Evolutionary conservation across 2,888 invertebrate species (phyloP).

Genomic region (Clivina fossor): DNA sequence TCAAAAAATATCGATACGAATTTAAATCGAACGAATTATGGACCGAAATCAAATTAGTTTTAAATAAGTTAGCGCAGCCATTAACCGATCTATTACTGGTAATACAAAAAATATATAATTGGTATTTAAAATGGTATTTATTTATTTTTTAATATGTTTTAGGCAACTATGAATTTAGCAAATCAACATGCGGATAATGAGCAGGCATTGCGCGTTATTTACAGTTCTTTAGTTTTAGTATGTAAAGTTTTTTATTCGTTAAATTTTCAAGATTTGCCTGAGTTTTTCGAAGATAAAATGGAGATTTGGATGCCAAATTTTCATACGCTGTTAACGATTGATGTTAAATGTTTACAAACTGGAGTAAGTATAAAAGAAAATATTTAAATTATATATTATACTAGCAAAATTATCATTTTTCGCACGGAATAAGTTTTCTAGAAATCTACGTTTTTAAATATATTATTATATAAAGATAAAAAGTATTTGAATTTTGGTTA

Average conservation of each 20-base stretch:
- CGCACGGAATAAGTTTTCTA: conserved; percentile 7
- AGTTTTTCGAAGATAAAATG: conserved; percentile 99
- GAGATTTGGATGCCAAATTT: conserved; percentile 92
- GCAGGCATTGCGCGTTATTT: conserved; percentile 82
- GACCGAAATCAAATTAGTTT: conserved; percentile 95
- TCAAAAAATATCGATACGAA: conserved; percentile 93
- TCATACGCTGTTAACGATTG: conserved; percentile 73
- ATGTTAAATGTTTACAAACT: conserved; percentile 75
- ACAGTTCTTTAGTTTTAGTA: conserved; percentile 83
- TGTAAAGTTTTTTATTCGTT: conserved; percentile 96
- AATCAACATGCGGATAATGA: conserved; percentile 76
- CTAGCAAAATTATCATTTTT: conserved; percentile 15
- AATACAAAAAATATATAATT: too few species aligned
- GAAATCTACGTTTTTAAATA: too few species aligned
- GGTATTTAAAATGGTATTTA: too few species aligned
- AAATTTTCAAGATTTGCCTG: conserved; percentile 97
- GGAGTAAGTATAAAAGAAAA: conserved; percentile 52
- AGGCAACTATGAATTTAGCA: conserved; percentile 84
- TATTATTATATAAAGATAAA: too few species aligned
- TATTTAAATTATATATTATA: conserved; percentile 18
- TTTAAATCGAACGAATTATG: conserved; percentile 94
- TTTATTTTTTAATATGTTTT: conserved; percentile 46
- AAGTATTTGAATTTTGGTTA: too few species aligned
- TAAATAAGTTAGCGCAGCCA: conserved; percentile 91
- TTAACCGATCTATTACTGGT: conserved; percentile 89